These are phyloP conservation scores for Macaria notata DNA, from an alignment of 2,888 invertebrate species.

Conservation along the genomic window DNA sequence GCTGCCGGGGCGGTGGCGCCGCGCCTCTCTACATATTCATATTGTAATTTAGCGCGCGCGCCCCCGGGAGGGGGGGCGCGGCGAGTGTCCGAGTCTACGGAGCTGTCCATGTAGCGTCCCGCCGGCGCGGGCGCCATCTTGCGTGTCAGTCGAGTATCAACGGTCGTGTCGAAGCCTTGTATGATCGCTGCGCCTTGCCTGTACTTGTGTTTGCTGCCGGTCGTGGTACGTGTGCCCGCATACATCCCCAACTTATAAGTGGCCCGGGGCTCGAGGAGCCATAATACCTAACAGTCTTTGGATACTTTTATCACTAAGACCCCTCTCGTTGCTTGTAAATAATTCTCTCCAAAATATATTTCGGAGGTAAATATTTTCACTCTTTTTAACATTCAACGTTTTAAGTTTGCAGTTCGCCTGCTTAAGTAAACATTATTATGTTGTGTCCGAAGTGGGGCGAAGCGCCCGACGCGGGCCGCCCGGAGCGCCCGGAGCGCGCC, in stretches of 20 bases:
- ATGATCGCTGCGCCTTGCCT: slow-evolving; percentile 61
- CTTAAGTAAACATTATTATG: slow-evolving; percentile 54
- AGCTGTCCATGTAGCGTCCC: slow-evolving; percentile 32
- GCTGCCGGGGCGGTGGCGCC: too few relatives aligned
- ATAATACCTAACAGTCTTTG: slow-evolving; percentile 81
- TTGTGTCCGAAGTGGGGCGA: slow-evolving; percentile 35
- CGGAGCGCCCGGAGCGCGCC: neutral
- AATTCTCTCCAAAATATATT: slow-evolving; percentile 80
- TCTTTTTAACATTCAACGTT: slow-evolving; percentile 56
- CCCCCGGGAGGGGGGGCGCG: slow-evolving; percentile 8
- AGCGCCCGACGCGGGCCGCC: neutral
- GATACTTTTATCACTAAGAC: slow-evolving; percentile 80
- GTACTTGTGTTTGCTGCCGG: slow-evolving; percentile 55
- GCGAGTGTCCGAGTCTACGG: slow-evolving; percentile 4
- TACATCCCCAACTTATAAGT: slow-evolving; percentile 71
- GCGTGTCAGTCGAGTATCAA: slow-evolving; percentile 31
- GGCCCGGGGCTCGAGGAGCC: slow-evolving; percentile 72
- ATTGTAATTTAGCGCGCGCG: neutral
- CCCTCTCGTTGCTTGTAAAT: slow-evolving; percentile 76
- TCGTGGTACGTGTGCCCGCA: slow-evolving; percentile 70
- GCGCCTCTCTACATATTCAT: too few relatives aligned
- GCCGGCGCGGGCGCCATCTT: too few relatives aligned
- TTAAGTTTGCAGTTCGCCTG: slow-evolving; percentile 53
- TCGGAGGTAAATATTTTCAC: slow-evolving; percentile 70
- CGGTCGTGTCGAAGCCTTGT: slow-evolving; percentile 62